A percentile compares a stretch with the other conserved stretches of the same genome.
These are phyloP conservation scores for Andricus quercusramuli DNA, from an alignment of 2,888 invertebrate genomes.

Conservation along the genomic window DNA sequence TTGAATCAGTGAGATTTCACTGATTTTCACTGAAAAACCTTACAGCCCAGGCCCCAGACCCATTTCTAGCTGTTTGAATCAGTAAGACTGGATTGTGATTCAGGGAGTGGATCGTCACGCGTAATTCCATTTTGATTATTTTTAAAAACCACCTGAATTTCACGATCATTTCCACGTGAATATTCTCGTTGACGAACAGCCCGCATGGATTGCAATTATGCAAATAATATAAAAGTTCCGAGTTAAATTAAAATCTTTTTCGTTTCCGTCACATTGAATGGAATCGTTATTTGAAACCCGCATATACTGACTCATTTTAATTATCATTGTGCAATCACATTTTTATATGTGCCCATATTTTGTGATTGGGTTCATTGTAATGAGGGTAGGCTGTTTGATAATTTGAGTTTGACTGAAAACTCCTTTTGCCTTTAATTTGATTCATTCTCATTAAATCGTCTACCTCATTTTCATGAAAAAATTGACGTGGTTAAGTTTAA, in stretches of 20 bases:
- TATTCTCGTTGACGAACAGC: neutral
- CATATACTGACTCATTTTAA: conserved; percentile 8
- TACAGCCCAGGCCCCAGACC: no score
- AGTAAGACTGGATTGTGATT: no score
- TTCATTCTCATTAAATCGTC: no score
- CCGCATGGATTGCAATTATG: conserved; percentile 26
- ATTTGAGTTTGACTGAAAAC: neutral
- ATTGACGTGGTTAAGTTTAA: neutral
- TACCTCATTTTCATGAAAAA: no score
- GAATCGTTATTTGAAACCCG: conserved; percentile 11
- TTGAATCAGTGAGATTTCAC: no score
- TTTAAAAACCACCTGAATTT: neutral
- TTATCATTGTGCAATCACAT: neutral
- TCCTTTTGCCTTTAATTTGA: no score
- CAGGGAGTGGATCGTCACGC: no score
- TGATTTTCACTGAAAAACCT: no score
- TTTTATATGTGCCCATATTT: neutral
- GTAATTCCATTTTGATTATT: no score
- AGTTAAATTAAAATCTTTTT: neutral
- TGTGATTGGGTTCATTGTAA: neutral
- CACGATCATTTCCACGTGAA: no score
- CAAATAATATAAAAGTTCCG: neutral
- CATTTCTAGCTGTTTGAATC: no score
- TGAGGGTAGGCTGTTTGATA: neutral
- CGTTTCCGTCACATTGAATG: neutral